A percentile compares a stretch with the other conserved stretches of the same genome.
These are phyloP conservation scores for Sarcophaga carnaria DNA, from an alignment of 2,888 invertebrate species.

Conservation along the genomic window DNA sequence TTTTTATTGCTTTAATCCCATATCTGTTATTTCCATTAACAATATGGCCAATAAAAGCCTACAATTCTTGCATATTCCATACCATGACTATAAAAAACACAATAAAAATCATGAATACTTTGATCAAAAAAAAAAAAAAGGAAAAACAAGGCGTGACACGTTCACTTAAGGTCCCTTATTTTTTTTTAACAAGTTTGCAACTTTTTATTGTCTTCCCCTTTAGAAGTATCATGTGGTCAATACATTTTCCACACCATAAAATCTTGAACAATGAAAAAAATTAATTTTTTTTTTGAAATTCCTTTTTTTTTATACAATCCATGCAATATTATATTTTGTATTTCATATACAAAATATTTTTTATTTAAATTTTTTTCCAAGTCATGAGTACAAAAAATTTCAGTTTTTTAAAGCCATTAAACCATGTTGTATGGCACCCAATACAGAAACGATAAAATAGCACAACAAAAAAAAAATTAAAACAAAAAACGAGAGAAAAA, in stretches of 20 bases:
- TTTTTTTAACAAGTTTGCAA: neutral
- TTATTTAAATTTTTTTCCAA: neutral
- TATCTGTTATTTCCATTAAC: too few relatives aligned
- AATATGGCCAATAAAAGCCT: conserved; percentile 8
- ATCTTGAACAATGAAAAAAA: conserved; percentile 25
- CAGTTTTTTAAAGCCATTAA: neutral
- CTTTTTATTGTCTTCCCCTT: neutral
- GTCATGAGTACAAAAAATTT: neutral
- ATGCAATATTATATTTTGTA: conserved; percentile 14
- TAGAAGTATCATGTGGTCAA: conserved; percentile 30
- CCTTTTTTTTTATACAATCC: neutral
- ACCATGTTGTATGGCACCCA: neutral
- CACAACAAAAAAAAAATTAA: conserved; percentile 6
- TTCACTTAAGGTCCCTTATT: conserved; percentile 17
- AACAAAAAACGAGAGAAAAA: neutral
- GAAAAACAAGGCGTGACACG: conserved; percentile 11
- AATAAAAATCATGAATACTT: too few relatives aligned
- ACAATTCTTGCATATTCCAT: conserved; percentile 20
- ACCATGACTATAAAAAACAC: too few relatives aligned
- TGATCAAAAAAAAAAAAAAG: too few relatives aligned
- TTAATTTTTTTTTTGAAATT: neutral
- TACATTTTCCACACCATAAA: conserved; percentile 33
- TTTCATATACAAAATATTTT: neutral
- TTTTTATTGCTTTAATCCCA: too few relatives aligned
- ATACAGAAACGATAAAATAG: conserved; percentile 35